Evolutionary conservation across 2,888 invertebrate species (phyloP).

Genomic region (Thecocarcelia acutangulata): DNA sequence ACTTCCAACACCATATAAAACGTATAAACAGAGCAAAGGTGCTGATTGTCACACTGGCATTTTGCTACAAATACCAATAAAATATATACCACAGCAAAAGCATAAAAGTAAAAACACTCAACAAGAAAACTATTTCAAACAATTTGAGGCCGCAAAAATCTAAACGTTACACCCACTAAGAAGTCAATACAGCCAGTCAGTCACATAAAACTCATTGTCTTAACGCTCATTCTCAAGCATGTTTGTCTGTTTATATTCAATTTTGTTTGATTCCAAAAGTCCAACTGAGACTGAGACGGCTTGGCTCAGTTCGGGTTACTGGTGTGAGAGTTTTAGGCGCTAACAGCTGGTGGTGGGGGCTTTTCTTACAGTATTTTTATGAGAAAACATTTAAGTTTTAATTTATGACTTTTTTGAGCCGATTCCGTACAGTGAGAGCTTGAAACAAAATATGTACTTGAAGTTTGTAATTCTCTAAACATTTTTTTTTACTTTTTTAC

Average conservation of each 20-base stretch:
- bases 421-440: constrained; percentile 16
- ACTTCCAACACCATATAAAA: constrained; percentile 50
- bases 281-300: neutral
- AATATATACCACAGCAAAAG: constrained; percentile 24
- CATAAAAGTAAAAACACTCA: constrained; percentile 20
- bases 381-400: constrained; percentile 55
- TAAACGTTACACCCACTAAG: constrained; percentile 68
- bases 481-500: constrained; percentile 62
- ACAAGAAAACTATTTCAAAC: constrained; percentile 28
- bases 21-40: constrained; percentile 65
- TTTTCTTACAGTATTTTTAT: constrained; percentile 1
- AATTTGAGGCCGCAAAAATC: constrained; percentile 41
- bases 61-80: constrained; percentile 40
- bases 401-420: constrained; percentile 54
- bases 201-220: constrained; percentile 40
- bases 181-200: constrained; percentile 50
- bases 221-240: constrained; percentile 38
- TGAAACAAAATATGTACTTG: neutral
- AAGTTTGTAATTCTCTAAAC: constrained; percentile 46
- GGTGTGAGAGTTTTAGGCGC: constrained; percentile 49
- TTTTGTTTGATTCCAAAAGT: constrained; percentile 6
- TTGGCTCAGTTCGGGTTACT: constrained; percentile 15
- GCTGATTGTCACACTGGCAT: constrained; percentile 67
- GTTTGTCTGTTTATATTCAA: neutral
- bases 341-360: constrained; percentile 57